A percentile compares a stretch with the other conserved stretches of the same genome.
Evolutionary conservation across 2,797 vertebrate species (phyloP).

Genomic region (Typhlichthys subterraneus): DNA sequence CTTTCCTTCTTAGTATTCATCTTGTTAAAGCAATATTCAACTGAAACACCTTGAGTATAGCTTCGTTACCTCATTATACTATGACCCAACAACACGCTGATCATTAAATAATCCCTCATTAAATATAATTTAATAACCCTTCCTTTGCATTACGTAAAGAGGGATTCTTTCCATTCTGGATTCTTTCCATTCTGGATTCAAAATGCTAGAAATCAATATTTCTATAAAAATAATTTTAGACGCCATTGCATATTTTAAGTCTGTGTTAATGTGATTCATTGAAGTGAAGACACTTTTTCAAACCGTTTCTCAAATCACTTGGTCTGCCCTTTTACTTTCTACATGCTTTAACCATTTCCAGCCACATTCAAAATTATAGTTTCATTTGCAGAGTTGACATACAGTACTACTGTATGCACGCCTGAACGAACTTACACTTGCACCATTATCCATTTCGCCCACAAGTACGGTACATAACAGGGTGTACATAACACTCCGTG

Average conservation of each 20-base stretch:
- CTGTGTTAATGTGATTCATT: slow-evolving; percentile 30
- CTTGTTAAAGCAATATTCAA: slow-evolving; percentile 6
- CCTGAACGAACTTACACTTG: slow-evolving; percentile 57
- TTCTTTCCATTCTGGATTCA: too few species aligned
- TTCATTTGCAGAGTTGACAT: slow-evolving; percentile 10
- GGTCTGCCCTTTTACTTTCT: slow-evolving; percentile 26
- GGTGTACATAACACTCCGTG: slow-evolving; percentile 54
- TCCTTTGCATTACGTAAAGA: too few species aligned
- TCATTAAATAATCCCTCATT: too few species aligned
- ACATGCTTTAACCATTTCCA: slow-evolving; percentile 39
- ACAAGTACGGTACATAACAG: slow-evolving; percentile 35
- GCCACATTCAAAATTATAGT: slow-evolving; percentile 52
- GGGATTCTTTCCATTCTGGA: too few species aligned
- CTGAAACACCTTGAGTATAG: too few species aligned
- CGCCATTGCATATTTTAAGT: slow-evolving; percentile 23
- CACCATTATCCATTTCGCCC: slow-evolving; percentile 68
- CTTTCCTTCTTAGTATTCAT: slow-evolving; percentile 15
- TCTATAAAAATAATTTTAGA: background rate
- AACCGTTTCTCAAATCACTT: slow-evolving; percentile 40
- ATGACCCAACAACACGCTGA: too few species aligned
- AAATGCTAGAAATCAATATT: background rate
- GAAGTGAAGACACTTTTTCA: slow-evolving; percentile 22
- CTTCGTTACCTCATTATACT: too few species aligned
- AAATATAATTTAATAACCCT: too few species aligned
- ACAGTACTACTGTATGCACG: too few species aligned